These are phyloP conservation scores for Brachystomella parvula DNA, from an alignment of 1,140 invertebrate genomes.

Conservation along the genomic window DNA sequence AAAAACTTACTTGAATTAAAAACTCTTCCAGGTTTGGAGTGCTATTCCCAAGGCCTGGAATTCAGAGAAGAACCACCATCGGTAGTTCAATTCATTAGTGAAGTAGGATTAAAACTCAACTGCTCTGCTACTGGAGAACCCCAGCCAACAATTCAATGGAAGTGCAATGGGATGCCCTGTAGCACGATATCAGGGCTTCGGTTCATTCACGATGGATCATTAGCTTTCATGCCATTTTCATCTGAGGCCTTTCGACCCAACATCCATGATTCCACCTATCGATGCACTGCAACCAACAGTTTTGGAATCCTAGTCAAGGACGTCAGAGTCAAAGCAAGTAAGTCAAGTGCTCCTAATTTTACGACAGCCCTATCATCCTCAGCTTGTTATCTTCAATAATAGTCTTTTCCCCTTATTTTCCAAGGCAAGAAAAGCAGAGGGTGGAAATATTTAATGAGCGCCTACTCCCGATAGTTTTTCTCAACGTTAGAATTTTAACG, in stretches of 20 bases:
- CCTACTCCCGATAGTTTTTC: no score
- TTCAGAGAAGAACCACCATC: background rate
- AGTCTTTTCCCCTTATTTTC: no score
- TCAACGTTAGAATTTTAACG: no score
- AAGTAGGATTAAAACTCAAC: background rate
- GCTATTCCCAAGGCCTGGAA: background rate
- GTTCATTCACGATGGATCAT: background rate
- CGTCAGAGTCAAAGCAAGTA: background rate
- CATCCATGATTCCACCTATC: slow-evolving; percentile 46
- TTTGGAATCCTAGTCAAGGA: slow-evolving; percentile 35
- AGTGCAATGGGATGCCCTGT: background rate
- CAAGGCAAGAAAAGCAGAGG: no score
- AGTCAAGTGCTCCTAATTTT: background rate
- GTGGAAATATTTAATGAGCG: no score
- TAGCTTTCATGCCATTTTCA: slow-evolving; percentile 44
- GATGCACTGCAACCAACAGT: slow-evolving; percentile 46
- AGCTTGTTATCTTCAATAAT: no score
- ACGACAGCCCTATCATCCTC: background rate
- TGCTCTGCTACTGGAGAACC: background rate
- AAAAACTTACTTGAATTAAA: no score
- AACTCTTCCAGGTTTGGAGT: no score
- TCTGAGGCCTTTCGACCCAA: slow-evolving; percentile 42
- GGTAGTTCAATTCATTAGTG: background rate
- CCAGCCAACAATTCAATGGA: background rate
- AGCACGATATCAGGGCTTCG: background rate